Base-by-base conservation (phyloP, 2,888 invertebrate genomes). In the Stenodema calcarata region DNA sequence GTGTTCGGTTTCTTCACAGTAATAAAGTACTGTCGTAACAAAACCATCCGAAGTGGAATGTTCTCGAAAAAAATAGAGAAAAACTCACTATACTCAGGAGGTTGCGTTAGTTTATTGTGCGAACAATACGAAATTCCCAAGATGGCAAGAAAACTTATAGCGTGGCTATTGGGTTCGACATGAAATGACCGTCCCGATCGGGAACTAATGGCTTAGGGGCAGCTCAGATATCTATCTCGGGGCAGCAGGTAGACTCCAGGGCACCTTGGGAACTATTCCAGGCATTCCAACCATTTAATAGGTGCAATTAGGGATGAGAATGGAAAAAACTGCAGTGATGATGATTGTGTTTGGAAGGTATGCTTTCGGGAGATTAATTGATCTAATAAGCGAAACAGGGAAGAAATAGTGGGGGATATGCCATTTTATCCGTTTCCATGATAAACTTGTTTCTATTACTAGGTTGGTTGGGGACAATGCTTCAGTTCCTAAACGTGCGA, bases 191-290 rank as follows among this genome's bases (percentile, higher is more conserved):
- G 62, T 62, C 62, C 27, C 23, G 62, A 62, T 62, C 62, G 62
- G 62, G 62, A 62, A 62, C 23, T 62, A 62, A 62, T 62, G 62
- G 62, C 62, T 23, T 23, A 4, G 27, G 62, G 62, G 62, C 62
- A 62, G 62, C 12, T 75, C 75, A 42, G 75, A 75, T 75, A 18
- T 42, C 75, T 75, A 75, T 75, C 75, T 75, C 12, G 23, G 35
- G 35, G 18, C 75, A 35, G 75, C 75, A 75, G 75, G 75, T 75
- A 75, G 30, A 75, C 75, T 75, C 35, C 75, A 16, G 42, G 35
- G 75, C 75, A 75, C 75, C 75, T 75, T 35, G 75, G 35, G 9
- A 42, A 42, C 6, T 75, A 75, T 75, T 75, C 35, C 35, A 41
- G 75, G 35, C 16, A 35, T 75, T 18, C 75, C 35, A 42, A 41